phyloP scores from a whole-genome alignment of 2,888 invertebrate genomes.

The Drosophila helvetica region DNA sequence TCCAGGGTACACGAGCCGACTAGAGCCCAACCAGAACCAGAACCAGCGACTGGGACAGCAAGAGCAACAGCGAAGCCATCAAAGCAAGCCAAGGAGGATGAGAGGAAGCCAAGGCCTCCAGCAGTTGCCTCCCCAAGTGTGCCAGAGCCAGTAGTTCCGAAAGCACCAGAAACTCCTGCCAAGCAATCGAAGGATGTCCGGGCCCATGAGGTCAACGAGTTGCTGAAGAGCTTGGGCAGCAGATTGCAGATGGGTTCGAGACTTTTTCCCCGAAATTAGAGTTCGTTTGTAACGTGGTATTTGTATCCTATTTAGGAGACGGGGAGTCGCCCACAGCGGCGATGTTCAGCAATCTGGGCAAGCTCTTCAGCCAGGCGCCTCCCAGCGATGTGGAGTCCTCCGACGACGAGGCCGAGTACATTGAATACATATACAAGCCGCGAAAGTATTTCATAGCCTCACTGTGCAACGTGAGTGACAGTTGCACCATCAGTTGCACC shows the following conservation, averaged over 20 bases:
- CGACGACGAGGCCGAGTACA: constrained; percentile 86
- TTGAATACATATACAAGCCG: constrained; percentile 88
- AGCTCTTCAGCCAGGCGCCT: constrained; percentile 78
- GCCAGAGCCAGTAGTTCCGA: too few relatives aligned
- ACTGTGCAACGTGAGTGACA: constrained; percentile 84
- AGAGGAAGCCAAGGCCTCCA: constrained; percentile 17
- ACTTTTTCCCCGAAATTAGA: background rate
- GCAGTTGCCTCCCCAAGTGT: background rate
- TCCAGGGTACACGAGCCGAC: too few relatives aligned
- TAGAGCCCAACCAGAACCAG: too few relatives aligned
- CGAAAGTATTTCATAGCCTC: constrained; percentile 87
- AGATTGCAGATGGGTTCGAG: constrained; percentile 62
- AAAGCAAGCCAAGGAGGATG: constrained; percentile 13
- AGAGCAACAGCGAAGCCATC: constrained; percentile 1
- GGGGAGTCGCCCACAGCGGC: constrained; percentile 61
- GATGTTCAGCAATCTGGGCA: constrained; percentile 76
- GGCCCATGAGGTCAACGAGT: constrained; percentile 44
- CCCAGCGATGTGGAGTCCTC: constrained; percentile 80
- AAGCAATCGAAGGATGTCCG: constrained; percentile 7
- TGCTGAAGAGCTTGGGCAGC: constrained; percentile 52
- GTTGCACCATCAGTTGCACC: background rate
- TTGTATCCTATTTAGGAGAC: constrained; percentile 4
- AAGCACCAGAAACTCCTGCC: background rate
- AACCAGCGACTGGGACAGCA: background rate
- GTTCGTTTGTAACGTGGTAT: background rate